A percentile compares a stretch with the other conserved stretches of the same genome.
Conservation (phyloP, 2,113 vertebrate genomes). For the Hippopotamus amphibius region DNA sequence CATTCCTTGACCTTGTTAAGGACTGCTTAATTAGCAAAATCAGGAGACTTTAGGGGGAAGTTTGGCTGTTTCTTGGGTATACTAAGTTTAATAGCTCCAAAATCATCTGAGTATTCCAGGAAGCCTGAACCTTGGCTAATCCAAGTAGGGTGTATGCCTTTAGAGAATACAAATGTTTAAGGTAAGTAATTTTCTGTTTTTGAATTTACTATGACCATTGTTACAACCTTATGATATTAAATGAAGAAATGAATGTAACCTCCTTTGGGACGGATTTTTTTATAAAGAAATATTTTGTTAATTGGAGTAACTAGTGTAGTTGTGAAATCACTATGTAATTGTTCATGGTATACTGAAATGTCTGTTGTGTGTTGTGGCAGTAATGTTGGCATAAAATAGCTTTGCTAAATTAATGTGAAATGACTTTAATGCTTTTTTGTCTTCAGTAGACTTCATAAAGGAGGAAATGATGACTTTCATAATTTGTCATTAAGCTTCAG, state of each 20-base stretch:
- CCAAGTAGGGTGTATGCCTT: neutral
- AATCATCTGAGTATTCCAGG: neutral
- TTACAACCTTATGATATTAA: conserved; percentile 77
- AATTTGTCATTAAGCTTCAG: neutral
- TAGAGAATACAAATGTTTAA: conserved; percentile 26
- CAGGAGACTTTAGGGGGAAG: neutral
- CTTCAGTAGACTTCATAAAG: conserved; percentile 32
- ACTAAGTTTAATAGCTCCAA: neutral
- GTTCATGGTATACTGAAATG: conserved; percentile 50
- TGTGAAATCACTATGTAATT: conserved; percentile 76
- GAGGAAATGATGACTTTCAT: neutral
- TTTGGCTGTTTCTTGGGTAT: neutral
- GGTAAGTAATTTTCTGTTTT: conserved; percentile 72
- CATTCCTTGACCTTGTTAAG: neutral
- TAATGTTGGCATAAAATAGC: conserved; percentile 44
- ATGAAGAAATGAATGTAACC: conserved; percentile 87
- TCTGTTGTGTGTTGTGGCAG: conserved; percentile 63
- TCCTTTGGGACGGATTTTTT: conserved; percentile 88
- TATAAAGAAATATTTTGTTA: conserved; percentile 93
- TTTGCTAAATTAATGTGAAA: conserved; percentile 41
- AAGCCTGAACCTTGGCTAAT: neutral
- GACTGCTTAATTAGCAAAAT: neutral
- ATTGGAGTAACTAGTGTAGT: conserved; percentile 87
- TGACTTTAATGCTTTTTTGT: conserved; percentile 27
- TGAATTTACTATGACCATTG: conserved; percentile 82